Conservation (phyloP, 2,888 invertebrate genomes). For the Asteroscopus sphinx region DNA sequence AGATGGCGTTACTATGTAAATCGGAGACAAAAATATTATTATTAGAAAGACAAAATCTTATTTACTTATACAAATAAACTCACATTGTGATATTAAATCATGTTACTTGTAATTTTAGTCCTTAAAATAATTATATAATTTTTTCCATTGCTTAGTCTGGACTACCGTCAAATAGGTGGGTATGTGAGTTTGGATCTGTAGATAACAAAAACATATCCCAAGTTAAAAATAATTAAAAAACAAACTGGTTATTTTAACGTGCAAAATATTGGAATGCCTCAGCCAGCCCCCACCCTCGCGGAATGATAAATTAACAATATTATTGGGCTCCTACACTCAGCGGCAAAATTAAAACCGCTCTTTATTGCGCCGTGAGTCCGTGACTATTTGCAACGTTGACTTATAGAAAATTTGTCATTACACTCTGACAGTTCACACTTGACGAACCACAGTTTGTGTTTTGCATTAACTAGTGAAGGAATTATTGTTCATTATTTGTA, state of each 20-base stretch:
- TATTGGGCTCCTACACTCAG: conserved; percentile 71
- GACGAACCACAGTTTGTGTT: conserved; percentile 59
- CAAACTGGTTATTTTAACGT: conserved; percentile 20
- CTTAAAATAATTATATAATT: no score
- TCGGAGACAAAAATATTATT: neutral
- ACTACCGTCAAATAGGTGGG: no score
- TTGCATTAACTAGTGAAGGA: conserved; percentile 77
- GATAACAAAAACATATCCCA: no score
- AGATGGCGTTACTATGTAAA: conserved; percentile 47
- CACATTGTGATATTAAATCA: no score
- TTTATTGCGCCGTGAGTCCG: conserved; percentile 47
- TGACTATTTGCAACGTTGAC: conserved; percentile 58
- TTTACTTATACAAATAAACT: no score
- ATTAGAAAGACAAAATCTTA: neutral
- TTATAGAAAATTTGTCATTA: conserved; percentile 71
- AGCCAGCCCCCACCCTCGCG: conserved; percentile 55
- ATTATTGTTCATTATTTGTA: conserved; percentile 81
- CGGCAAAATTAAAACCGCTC: conserved; percentile 73
- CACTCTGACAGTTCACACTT: conserved; percentile 65
- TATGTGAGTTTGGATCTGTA: no score
- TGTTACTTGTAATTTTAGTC: no score
- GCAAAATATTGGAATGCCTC: conserved; percentile 32
- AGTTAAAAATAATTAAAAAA: neutral
- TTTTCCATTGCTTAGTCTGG: no score
- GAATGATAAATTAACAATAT: conserved; percentile 84